A percentile compares a stretch with the other conserved stretches of the same genome.
Evolutionary conservation across 2,797 vertebrate genomes (phyloP).

Genomic region (Sebastes steindachneri): DNA sequence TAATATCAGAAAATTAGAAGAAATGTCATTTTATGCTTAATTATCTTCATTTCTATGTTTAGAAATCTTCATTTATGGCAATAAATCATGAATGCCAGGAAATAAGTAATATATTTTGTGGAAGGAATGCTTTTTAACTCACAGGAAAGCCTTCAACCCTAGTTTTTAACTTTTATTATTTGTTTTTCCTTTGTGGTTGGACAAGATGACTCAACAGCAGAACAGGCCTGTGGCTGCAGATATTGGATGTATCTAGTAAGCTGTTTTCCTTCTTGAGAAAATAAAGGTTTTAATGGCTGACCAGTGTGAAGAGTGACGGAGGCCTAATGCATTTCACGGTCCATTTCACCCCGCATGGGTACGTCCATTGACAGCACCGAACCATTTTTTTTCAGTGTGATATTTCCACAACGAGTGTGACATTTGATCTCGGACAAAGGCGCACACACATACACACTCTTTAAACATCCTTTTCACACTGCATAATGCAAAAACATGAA

Average conservation of each 20-base stretch:
- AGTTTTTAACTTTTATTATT: neutral
- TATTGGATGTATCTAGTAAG: slow-evolving; percentile 36
- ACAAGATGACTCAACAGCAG: slow-evolving; percentile 16
- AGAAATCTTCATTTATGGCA: neutral
- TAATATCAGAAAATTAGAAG: neutral
- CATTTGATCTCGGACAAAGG: slow-evolving; percentile 50
- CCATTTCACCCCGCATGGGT: slow-evolving; percentile 56
- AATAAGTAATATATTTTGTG: neutral
- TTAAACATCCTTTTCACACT: slow-evolving; percentile 22
- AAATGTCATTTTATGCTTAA: neutral
- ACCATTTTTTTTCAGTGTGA: slow-evolving; percentile 59
- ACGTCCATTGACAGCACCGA: slow-evolving; percentile 58
- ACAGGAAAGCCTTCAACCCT: neutral
- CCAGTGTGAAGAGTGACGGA: slow-evolving; percentile 53
- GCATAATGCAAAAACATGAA: slow-evolving; percentile 39
- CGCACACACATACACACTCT: neutral
- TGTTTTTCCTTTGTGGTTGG: slow-evolving; percentile 15
- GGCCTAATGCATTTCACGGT: slow-evolving; percentile 65
- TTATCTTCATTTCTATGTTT: neutral
- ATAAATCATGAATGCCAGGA: neutral
- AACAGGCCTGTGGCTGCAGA: slow-evolving; percentile 18
- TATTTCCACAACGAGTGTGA: slow-evolving; percentile 57
- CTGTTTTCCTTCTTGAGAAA: slow-evolving; percentile 59
- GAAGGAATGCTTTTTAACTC: neutral
- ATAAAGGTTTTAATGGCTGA: slow-evolving; percentile 62